A percentile compares a stretch with the other conserved stretches of the same genome.
These are phyloP conservation scores for Amphipoea lucens DNA, from an alignment of 2,888 invertebrate genomes.

Conservation along the genomic window DNA sequence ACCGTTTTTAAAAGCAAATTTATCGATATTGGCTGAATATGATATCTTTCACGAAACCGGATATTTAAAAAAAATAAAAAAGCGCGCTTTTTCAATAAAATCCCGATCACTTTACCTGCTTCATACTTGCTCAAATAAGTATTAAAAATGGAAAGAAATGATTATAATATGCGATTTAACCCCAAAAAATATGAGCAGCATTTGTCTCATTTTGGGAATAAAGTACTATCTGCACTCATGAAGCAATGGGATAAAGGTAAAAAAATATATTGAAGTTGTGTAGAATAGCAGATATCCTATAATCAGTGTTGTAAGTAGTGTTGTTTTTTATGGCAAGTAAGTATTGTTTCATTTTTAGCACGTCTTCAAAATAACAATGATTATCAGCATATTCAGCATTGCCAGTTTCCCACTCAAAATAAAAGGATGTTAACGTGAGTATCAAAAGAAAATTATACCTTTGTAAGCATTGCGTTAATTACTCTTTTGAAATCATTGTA, in stretches of 20 bases:
- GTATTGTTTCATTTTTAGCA: constrained; percentile 47
- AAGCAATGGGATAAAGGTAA: constrained; percentile 72
- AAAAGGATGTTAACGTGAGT: constrained; percentile 61
- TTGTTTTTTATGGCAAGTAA: background rate
- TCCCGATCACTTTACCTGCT: background rate
- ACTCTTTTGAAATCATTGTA: background rate
- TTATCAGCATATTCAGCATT: background rate
- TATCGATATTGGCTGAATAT: constrained; percentile 1
- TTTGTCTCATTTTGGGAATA: constrained; percentile 80
- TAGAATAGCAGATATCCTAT: background rate
- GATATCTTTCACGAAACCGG: background rate
- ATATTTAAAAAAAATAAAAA: background rate
- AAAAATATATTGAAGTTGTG: background rate
- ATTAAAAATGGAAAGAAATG: constrained; percentile 51
- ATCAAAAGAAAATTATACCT: background rate
- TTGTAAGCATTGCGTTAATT: too few species aligned
- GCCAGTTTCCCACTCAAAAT: constrained; percentile 22
- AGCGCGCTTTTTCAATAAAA: constrained; percentile 13
- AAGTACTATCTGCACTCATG: constrained; percentile 76
- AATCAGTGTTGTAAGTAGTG: too few species aligned
- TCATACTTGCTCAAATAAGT: background rate
- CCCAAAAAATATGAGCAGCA: constrained; percentile 69
- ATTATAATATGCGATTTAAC: constrained; percentile 50
- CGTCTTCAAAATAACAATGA: constrained; percentile 26
- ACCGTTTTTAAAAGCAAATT: background rate